phyloP scores from a whole-genome alignment of 1,140 invertebrate species.

The Camponotus floridanus region DNA sequence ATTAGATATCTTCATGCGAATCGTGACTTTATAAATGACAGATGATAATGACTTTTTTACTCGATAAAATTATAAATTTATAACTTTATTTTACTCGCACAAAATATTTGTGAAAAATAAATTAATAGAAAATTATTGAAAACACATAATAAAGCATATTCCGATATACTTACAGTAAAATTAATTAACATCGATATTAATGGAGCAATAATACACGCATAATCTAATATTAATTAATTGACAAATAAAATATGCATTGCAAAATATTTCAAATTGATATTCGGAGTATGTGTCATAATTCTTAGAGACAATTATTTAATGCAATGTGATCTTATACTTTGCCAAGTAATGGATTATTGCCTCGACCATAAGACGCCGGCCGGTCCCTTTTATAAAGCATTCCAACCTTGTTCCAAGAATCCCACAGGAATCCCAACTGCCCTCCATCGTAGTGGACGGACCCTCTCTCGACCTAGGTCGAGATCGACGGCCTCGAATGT shows the following conservation, averaged over 20 bases:
- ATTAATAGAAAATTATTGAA: not conserved
- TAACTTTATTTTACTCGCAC: not conserved
- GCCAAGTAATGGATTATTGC: slow-evolving; percentile 82
- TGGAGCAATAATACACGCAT: not conserved
- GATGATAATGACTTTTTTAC: slow-evolving; percentile 19
- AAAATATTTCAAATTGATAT: slow-evolving; percentile 9
- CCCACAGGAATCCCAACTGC: slow-evolving; percentile 82
- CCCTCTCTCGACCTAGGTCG: slow-evolving; percentile 61
- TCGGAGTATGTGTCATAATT: not conserved
- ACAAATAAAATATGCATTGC: not conserved
- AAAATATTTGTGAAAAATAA: not conserved
- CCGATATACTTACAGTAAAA: not conserved
- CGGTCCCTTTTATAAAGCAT: slow-evolving; percentile 83
- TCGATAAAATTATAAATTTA: not conserved
- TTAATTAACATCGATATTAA: not conserved
- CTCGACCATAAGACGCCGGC: slow-evolving; percentile 79
- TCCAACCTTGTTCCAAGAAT: slow-evolving; percentile 81
- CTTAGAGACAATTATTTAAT: slow-evolving; percentile 68
- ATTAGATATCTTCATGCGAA: slow-evolving; percentile 65
- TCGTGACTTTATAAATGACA: slow-evolving; percentile 64
- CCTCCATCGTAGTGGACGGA: slow-evolving; percentile 64
- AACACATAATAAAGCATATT: not conserved
- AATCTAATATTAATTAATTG: slow-evolving; percentile 23
- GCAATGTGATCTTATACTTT: slow-evolving; percentile 78
- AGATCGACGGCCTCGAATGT: slow-evolving; percentile 64